Percentiles rank a stretch among this genome's conserved stretches.
Evolutionary conservation across 2,888 invertebrate genomes (phyloP).

Genomic region (Lottia scabra): DNA sequence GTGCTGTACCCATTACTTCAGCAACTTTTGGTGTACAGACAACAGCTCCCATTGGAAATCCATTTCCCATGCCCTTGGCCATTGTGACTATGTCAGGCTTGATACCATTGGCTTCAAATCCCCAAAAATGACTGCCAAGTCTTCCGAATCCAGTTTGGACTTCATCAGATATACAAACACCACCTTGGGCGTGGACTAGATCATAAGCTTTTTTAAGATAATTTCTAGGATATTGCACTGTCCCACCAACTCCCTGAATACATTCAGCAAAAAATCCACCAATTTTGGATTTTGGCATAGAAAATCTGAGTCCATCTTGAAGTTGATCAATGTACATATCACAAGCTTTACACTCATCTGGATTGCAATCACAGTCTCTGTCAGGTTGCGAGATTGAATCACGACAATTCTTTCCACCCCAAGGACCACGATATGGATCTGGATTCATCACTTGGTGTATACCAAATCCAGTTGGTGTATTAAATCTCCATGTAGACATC

Average conservation of each 20-base stretch:
- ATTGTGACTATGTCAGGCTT: conserved; percentile 82
- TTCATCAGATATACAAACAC: conserved; percentile 92
- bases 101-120: conserved; percentile 89
- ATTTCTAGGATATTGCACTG: conserved; percentile 90
- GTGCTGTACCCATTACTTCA: conserved; percentile 78
- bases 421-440: conserved; percentile 90
- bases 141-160: conserved; percentile 97
- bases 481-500: conserved; percentile 83
- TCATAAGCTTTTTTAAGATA: conserved; percentile 86
- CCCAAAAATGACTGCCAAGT: conserved; percentile 95
- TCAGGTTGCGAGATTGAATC: conserved; percentile 78
- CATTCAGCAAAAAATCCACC: conserved; percentile 95
- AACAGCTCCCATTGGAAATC: conserved; percentile 95
- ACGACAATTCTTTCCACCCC: conserved; percentile 89
- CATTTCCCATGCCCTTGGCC: conserved; percentile 79
- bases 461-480: conserved; percentile 79
- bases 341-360: conserved; percentile 73
- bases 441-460: conserved; percentile 89
- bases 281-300: conserved; percentile 80
- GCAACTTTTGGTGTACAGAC: conserved; percentile 92
- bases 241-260: conserved; percentile 96
- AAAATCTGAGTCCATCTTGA: conserved; percentile 81
- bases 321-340: conserved; percentile 87
- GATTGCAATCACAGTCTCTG: conserved; percentile 57
- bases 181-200: conserved; percentile 83